Conservation (phyloP, 2,888 invertebrate genomes). For the Apamea anceps region DNA sequence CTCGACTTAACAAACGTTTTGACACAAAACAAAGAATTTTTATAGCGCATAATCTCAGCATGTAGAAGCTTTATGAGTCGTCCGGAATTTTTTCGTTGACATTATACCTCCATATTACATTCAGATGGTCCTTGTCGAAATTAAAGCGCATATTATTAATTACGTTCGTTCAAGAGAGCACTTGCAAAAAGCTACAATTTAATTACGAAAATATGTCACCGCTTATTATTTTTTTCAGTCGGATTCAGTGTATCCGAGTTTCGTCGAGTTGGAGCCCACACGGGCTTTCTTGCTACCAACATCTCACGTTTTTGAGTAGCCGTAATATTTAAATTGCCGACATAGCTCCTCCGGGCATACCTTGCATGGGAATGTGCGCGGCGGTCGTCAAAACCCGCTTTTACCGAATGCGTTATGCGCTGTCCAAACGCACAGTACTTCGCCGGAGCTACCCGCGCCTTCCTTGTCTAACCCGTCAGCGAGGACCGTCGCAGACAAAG, state of each 20-base stretch:
- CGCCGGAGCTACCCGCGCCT: constrained; percentile 64
- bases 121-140: constrained; percentile 76
- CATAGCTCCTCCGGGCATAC: constrained; percentile 89
- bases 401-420: constrained; percentile 87
- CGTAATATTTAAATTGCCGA: constrained; percentile 90
- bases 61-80: constrained; percentile 75
- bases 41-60: constrained; percentile 85
- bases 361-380: constrained; percentile 89
- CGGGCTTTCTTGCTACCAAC: constrained; percentile 87
- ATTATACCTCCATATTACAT: constrained; percentile 81
- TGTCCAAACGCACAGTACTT: constrained; percentile 81
- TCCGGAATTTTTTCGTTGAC: constrained; percentile 74
- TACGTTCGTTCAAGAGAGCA: constrained; percentile 74
- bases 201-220: constrained; percentile 87
- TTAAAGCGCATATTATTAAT: constrained; percentile 85
- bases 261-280: constrained; percentile 85
- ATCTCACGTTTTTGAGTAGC: constrained; percentile 90
- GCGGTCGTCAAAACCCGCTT: constrained; percentile 88
- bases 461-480: constrained; percentile 84
- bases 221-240: constrained; percentile 84
- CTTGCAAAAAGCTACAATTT: constrained; percentile 84
- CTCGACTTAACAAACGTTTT: constrained; percentile 62
- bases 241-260: constrained; percentile 85
- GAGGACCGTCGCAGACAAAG: constrained; percentile 79
- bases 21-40: constrained; percentile 81